A percentile compares a stretch with the other conserved stretches of the same genome.
These are phyloP conservation scores for Petrocephalus sullivani DNA, from an alignment of 2,797 vertebrate genomes.

Conservation along the genomic window DNA sequence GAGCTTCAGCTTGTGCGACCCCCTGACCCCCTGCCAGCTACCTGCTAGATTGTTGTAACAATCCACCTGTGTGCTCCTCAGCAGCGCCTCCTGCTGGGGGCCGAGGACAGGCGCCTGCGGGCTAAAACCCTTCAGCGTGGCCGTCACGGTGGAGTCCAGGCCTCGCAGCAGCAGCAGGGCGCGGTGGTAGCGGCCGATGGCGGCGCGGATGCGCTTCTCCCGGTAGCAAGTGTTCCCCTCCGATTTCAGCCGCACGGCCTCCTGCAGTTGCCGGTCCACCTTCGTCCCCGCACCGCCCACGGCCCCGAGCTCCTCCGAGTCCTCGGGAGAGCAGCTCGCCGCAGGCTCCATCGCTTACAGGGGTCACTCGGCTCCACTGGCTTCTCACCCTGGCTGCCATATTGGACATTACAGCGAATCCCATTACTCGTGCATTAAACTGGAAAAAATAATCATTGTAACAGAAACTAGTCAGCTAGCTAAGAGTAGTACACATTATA, in stretches of 20 bases:
- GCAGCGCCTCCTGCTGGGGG: slow-evolving; percentile 58
- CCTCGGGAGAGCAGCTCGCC: not conserved
- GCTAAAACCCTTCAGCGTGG: slow-evolving; percentile 63
- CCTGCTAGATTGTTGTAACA: slow-evolving; percentile 89
- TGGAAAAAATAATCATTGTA: not conserved
- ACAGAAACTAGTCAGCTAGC: not conserved
- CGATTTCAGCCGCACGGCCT: slow-evolving; percentile 68
- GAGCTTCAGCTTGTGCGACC: not conserved
- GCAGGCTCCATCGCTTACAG: not conserved
- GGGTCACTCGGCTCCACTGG: not conserved
- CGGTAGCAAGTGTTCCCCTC: slow-evolving; percentile 76
- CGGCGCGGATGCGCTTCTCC: slow-evolving; percentile 70
- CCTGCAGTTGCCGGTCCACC: slow-evolving; percentile 60
- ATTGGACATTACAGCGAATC: not conserved
- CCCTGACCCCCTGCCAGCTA: slow-evolving; percentile 42
- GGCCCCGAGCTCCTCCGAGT: slow-evolving; percentile 28
- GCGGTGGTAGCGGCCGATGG: slow-evolving; percentile 77
- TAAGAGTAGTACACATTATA: not conserved
- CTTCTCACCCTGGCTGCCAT: slow-evolving; percentile 3
- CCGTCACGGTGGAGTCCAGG: slow-evolving; percentile 66
- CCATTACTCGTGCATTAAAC: not conserved
- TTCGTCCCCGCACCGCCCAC: slow-evolving; percentile 10
- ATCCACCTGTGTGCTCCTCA: slow-evolving; percentile 74
- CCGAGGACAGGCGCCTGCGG: slow-evolving; percentile 55
- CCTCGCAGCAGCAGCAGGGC: slow-evolving; percentile 75